Evolutionary conservation across 2,797 vertebrate genomes (phyloP).

Genomic region (Poecilia wingei): DNA sequence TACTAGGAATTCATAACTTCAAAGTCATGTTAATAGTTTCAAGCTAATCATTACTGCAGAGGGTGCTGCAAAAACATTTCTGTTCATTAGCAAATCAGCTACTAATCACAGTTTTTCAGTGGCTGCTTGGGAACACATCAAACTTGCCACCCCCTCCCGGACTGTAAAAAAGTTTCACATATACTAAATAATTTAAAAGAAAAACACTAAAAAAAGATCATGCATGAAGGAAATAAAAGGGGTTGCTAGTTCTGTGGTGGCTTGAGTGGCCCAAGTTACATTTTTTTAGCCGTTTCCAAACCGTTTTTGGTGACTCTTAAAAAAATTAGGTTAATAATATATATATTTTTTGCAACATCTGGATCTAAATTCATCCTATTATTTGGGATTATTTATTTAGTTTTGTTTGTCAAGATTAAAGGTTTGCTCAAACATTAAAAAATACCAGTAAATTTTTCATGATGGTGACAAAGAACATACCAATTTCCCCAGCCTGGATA

Average conservation of each 20-base stretch:
- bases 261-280: neutral
- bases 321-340: neutral
- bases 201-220: neutral
- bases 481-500: constrained; percentile 20
- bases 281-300: neutral
- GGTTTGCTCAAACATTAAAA: constrained; percentile 20
- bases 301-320: neutral
- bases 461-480: neutral
- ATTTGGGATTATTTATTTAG: neutral
- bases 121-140: neutral
- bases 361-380: neutral
- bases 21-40: constrained; percentile 1
- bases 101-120: neutral
- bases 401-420: constrained; percentile 10
- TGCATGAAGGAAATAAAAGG: neutral
- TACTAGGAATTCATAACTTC: neutral
- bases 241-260: neutral
- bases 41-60: neutral
- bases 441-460: constrained; percentile 7
- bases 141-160: neutral
- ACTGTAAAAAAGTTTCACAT: neutral
- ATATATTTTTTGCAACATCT: too few species aligned
- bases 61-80: neutral
- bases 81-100: neutral
- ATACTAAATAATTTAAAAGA: neutral